Conservation (phyloP, 2,797 vertebrate species). For the Chelidonichthys spinosus region DNA sequence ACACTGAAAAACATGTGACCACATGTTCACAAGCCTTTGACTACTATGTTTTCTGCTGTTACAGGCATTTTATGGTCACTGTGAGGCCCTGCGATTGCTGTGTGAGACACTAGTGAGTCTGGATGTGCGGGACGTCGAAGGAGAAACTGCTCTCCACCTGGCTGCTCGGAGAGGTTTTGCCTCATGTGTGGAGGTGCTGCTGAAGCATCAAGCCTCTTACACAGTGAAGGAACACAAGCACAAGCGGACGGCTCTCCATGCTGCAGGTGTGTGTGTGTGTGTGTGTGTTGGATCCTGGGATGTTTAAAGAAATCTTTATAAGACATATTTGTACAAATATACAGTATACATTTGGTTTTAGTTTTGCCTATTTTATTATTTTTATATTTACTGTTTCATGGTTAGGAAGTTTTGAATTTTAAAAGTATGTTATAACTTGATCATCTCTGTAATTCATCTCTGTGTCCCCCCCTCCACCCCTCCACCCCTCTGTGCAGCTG, state of each 20-base stretch:
- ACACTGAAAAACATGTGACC: neutral
- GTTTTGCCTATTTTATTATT: too few species aligned
- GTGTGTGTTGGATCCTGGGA: neutral
- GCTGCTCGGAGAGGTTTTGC: constrained; percentile 91
- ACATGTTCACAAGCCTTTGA: neutral
- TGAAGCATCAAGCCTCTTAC: constrained; percentile 91
- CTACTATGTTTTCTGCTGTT: neutral
- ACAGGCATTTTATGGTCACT: constrained; percentile 96
- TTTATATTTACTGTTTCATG: neutral
- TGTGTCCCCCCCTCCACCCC: too few species aligned
- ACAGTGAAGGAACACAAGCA: constrained; percentile 89
- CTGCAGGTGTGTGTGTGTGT: constrained; percentile 86
- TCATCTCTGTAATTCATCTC: neutral
- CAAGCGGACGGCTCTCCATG: constrained; percentile 93
- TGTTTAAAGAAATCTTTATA: neutral
- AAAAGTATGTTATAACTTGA: neutral
- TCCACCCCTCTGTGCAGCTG: constrained; percentile 82
- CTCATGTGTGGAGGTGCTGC: constrained; percentile 92
- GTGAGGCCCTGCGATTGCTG: constrained; percentile 92
- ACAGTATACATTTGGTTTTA: neutral
- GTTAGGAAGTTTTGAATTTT: neutral
- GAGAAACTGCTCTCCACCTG: constrained; percentile 92
- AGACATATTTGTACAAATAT: neutral
- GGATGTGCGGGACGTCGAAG: constrained; percentile 91
- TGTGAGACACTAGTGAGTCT: constrained; percentile 94